phyloP scores from a whole-genome alignment of 1,140 invertebrate genomes.

The Drosophila athabasca region DNA sequence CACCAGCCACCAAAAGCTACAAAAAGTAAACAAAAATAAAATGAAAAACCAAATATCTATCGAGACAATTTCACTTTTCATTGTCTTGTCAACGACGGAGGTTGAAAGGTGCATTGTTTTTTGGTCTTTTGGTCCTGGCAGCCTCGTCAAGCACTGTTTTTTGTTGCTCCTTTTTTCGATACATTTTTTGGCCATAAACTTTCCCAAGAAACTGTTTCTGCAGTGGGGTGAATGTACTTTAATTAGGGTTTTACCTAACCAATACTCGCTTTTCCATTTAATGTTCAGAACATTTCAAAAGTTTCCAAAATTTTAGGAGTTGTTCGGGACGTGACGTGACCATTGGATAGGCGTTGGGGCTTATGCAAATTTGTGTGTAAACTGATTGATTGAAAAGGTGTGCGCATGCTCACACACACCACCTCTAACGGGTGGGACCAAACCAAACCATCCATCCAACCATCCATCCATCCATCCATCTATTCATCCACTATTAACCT shows the following conservation, averaged over 20 bases:
- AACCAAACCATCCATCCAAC: neutral
- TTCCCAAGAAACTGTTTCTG: too few species aligned
- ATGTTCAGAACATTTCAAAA: slow-evolving; percentile 2
- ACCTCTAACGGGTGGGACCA: slow-evolving; percentile 8
- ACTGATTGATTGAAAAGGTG: slow-evolving; percentile 74
- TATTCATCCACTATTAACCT: slow-evolving; percentile 58
- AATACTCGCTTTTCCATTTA: too few species aligned
- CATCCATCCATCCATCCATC: too few species aligned
- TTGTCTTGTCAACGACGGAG: slow-evolving; percentile 50
- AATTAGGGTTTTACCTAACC: too few species aligned
- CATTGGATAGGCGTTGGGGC: slow-evolving; percentile 6
- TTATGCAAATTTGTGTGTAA: slow-evolving; percentile 66
- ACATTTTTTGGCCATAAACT: neutral
- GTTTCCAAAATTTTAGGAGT: slow-evolving; percentile 4
- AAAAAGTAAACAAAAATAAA: slow-evolving; percentile 28
- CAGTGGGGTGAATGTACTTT: too few species aligned
- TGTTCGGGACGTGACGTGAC: slow-evolving; percentile 30
- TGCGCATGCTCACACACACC: slow-evolving; percentile 33
- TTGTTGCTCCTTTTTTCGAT: too few species aligned
- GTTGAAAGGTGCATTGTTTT: neutral
- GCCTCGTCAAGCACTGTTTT: too few species aligned
- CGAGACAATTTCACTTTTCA: slow-evolving; percentile 77
- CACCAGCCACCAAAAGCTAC: neutral
- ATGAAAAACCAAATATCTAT: slow-evolving; percentile 46
- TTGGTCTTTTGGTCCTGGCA: slow-evolving; percentile 2